Evolutionary conservation across 2,888 invertebrate species (phyloP), one percentile per base, ranked within the genome.

Genomic region (Theristus sp.): DNA sequence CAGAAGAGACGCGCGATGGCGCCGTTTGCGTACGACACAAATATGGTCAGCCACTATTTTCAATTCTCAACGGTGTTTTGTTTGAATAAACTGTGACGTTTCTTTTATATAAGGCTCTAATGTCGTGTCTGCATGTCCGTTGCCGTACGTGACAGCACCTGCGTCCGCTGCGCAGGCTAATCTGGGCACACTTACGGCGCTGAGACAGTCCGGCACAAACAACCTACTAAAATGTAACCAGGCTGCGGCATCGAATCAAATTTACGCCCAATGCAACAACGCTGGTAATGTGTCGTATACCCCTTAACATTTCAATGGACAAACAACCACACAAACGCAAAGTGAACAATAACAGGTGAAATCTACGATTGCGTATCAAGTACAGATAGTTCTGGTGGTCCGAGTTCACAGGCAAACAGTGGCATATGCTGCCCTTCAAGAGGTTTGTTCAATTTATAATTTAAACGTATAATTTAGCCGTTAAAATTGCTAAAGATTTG

Each of bases 1-100:
- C 66, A 0, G 61, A 65, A 13, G 61, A 63, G 30, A 70, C 70
- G 3, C 60, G 66, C n/a, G 70, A 70, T 49, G 70, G 70, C 20
- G 58, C 65, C 20, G 67, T 69, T 30, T 70, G 69, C 22, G 54
- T 54, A 6, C 20, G 49, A n/a, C n/a, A 20, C 6, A 49, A 3
- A n/a, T 49, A 49, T n/a, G 49, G 49, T 49, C n/a, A n/a, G 49
- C 6, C 38, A 13, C 38, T 17, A 38, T 38, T 38, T 38, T 38
- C 17, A 38, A 38, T 38, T 38, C 17, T 17, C 38, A 38, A 6
- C 17, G 10, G 10, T 6, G 38, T 6, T 17, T 17, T 17, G 38
- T 17, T 13, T 17, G 10, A 6, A 38, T 6, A 6, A 38, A 38
- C 38, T 38, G n/a, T n/a, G n/a, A n/a, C n/a, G n/a, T n/a, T n/a